Evolutionary conservation across 2,888 invertebrate species (phyloP).

Genomic region (Elgonia sp.): DNA sequence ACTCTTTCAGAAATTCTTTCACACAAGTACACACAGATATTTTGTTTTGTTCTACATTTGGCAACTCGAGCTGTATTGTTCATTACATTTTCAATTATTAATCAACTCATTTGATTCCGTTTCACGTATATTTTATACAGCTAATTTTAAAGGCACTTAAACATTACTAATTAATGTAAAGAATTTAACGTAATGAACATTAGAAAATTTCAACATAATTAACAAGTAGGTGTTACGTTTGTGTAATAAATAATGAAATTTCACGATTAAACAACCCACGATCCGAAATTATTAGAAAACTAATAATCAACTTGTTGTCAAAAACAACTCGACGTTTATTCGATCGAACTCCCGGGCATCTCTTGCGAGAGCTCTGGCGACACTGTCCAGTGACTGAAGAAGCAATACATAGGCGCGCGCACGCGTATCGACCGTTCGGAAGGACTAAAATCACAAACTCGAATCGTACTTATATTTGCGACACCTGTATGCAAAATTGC

Average conservation of each 20-base stretch:
- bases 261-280: not conserved
- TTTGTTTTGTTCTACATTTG: constrained; percentile 54
- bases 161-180: constrained; percentile 25
- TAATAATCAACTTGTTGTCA: constrained; percentile 51
- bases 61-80: constrained; percentile 39
- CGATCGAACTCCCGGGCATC: constrained; percentile 85
- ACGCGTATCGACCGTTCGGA: constrained; percentile 83
- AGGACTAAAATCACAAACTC: constrained; percentile 70
- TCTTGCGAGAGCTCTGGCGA: constrained; percentile 86
- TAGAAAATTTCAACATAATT: not conserved
- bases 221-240: not conserved
- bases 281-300: not conserved
- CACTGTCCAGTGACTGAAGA: constrained; percentile 82
- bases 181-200: not conserved
- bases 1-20: constrained; percentile 54
- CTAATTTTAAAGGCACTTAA: not conserved
- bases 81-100: constrained; percentile 29
- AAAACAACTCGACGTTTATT: constrained; percentile 73
- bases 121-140: not conserved
- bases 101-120: not conserved
- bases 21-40: constrained; percentile 33
- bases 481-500: constrained; percentile 74
- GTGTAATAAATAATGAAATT: constrained; percentile 43
- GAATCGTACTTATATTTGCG: constrained; percentile 72
- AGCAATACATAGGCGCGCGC: constrained; percentile 80